Conservation (phyloP, 2,888 invertebrate genomes). For the Tenthredo scrophulariae region DNA sequence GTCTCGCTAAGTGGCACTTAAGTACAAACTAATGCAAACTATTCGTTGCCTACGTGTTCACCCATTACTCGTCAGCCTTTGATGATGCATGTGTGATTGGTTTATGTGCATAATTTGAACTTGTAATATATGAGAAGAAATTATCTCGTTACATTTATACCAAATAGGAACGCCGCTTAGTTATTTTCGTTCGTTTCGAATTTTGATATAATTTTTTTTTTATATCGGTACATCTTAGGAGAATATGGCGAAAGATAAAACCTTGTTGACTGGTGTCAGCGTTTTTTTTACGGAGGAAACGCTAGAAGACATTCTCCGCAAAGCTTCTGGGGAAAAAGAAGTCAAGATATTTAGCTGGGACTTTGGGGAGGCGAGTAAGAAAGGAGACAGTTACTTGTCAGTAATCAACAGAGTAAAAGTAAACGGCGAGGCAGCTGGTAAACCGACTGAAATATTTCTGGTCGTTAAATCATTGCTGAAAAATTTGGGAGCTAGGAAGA, state of each 20-base stretch:
- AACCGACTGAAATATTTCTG: slow-evolving; percentile 78
- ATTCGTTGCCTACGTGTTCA: neutral
- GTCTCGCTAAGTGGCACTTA: neutral
- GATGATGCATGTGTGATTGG: neutral
- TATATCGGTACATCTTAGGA: neutral
- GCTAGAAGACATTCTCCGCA: slow-evolving; percentile 76
- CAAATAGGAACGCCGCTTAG: neutral
- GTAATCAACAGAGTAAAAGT: slow-evolving; percentile 83
- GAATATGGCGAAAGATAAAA: slow-evolving; percentile 55
- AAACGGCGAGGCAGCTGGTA: slow-evolving; percentile 76
- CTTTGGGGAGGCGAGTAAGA: slow-evolving; percentile 78
- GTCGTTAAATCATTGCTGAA: slow-evolving; percentile 85
- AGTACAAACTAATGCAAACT: neutral
- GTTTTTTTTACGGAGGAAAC: slow-evolving; percentile 76
- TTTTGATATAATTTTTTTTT: neutral
- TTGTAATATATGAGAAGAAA: neutral
- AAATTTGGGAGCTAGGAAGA: slow-evolving; percentile 82
- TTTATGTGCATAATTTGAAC: too few species aligned
- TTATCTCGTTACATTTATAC: neutral
- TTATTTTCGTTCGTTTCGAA: neutral
- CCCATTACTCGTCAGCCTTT: neutral
- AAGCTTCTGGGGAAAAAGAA: slow-evolving; percentile 69
- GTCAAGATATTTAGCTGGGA: slow-evolving; percentile 76
- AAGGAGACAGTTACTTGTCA: slow-evolving; percentile 87
- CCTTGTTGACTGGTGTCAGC: slow-evolving; percentile 63